Conservation (phyloP, 1,140 invertebrate species). For the Episyrphus balteatus region DNA sequence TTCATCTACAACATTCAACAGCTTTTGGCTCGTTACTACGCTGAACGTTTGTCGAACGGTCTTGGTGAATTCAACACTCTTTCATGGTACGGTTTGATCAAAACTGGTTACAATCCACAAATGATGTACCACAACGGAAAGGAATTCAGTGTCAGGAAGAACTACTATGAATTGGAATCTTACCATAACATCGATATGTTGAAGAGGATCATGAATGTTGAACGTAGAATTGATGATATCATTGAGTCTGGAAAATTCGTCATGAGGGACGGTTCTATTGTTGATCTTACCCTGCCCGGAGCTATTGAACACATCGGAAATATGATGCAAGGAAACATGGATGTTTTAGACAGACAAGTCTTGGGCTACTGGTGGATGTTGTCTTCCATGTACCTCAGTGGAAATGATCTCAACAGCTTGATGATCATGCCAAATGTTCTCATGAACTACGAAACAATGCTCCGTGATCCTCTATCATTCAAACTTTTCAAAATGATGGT, state of each 20-base stretch:
- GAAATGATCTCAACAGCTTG: constrained; percentile 16
- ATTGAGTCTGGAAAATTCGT: constrained; percentile 52
- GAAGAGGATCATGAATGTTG: constrained; percentile 43
- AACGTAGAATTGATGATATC: constrained; percentile 47
- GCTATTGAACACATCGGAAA: constrained; percentile 45
- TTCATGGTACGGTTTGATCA: constrained; percentile 40
- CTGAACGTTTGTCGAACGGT: constrained; percentile 52
- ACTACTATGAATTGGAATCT: constrained; percentile 44
- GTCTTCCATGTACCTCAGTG: constrained; percentile 31
- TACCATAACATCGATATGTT: constrained; percentile 46
- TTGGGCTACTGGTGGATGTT: constrained; percentile 41
- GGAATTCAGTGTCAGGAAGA: constrained; percentile 47
- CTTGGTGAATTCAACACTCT: constrained; percentile 49
- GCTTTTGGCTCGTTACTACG: constrained; percentile 49
- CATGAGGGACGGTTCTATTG: constrained; percentile 38
- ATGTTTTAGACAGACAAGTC: constrained; percentile 47
- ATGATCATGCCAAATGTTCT: constrained; percentile 37
- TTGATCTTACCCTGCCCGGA: constrained; percentile 39
- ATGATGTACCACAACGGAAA: constrained; percentile 50
- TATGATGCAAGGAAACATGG: constrained; percentile 49
- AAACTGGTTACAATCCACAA: constrained; percentile 49
- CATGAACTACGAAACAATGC: constrained; percentile 41
- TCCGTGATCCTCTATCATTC: constrained; percentile 51
- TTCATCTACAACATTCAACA: constrained; percentile 49
- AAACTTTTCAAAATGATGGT: constrained; percentile 49